Evolutionary conservation across 2,113 vertebrate genomes (phyloP), one percentile per base, ranked within the genome.

Genomic region (Engraulis encrasicolus): DNA sequence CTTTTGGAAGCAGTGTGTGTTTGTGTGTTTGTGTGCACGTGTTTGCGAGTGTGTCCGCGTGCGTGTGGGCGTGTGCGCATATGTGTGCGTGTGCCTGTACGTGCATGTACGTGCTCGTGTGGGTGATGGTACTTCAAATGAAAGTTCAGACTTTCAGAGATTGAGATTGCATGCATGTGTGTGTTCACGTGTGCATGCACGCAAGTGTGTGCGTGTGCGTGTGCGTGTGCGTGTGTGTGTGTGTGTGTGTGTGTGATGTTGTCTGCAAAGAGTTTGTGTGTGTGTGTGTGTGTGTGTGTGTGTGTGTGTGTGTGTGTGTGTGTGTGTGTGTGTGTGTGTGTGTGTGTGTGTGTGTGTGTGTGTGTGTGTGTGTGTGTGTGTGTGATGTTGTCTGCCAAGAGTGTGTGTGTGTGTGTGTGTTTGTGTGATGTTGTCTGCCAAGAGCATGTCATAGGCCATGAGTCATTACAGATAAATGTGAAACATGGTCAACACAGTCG

Each of bases 291-390:
- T 74, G 36, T 77, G 45, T 20, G 37, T 78, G 81, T 61, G 12
- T 54, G 48, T 83, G 81, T 78, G 48, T 79, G 31, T 58, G 52
- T 40, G 58, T 83, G 36, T 79, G 34, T 83, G 12, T 49, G n/a
- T 45, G 23, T 17, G 36, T 71, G 66, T 34, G 66, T 71, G 66
- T 71, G 66, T 34, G 12, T 66, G 58, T 6, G 27, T 71, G 61
- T 3, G 40, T 45, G 40, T 45, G 40, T 45, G 40, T 45, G n/a
- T 45, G 40, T 45, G 40, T 45, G 40, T 45, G 4, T 5, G 3
- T 45, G 40, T 45, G 40, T 45, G 40, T 45, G n/a, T 45, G 40
- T 45, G 40, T 45, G 40, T 45, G 4, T 5, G 3, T 45, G 40
- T 45, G 40, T 45, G 40, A 5, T 45, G 40, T 9, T 45, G 40